Conservation (phyloP, 2,113 vertebrate genomes). For the Poeciliopsis retropinna region DNA sequence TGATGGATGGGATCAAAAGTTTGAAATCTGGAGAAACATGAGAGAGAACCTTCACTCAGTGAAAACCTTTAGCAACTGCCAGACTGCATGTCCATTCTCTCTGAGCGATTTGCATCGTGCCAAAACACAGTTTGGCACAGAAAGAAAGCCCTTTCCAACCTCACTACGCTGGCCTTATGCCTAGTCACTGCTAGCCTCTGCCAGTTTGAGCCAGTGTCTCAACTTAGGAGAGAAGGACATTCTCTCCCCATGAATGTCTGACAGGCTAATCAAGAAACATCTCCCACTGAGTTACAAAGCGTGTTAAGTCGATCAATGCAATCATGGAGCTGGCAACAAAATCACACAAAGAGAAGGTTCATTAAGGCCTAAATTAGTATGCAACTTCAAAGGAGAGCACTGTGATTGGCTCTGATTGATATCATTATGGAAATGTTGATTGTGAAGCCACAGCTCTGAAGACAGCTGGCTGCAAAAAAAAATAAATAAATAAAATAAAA, state of each 20-base stretch:
- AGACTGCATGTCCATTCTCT: conserved; percentile 46
- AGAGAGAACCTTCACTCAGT: background rate
- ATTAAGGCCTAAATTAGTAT: conserved; percentile 61
- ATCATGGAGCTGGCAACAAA: conserved; percentile 60
- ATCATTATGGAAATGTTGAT: conserved; percentile 57
- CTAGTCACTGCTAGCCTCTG: conserved; percentile 44
- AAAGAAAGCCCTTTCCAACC: conserved; percentile 52
- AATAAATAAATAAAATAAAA: conserved; percentile 4
- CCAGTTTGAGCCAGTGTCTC: conserved; percentile 46
- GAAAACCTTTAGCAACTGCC: conserved; percentile 44
- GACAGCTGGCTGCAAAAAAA: conserved; percentile 25
- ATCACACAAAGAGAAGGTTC: conserved; percentile 52
- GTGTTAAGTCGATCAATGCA: conserved; percentile 68
- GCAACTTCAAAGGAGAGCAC: conserved; percentile 40
- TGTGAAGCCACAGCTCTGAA: conserved; percentile 46
- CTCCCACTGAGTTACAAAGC: conserved; percentile 46
- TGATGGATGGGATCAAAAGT: conserved; percentile 27
- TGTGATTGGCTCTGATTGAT: conserved; percentile 70
- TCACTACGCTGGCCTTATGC: conserved; percentile 50
- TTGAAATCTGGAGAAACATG: conserved; percentile 23
- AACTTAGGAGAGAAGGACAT: conserved; percentile 49
- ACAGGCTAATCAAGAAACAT: conserved; percentile 57
- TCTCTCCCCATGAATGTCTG: conserved; percentile 37
- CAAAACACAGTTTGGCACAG: conserved; percentile 58
- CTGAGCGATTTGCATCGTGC: conserved; percentile 39